A percentile compares a stretch with the other conserved stretches of the same genome.
phyloP scores from a whole-genome alignment of 2,888 invertebrate genomes.

The Macaria liturata region DNA sequence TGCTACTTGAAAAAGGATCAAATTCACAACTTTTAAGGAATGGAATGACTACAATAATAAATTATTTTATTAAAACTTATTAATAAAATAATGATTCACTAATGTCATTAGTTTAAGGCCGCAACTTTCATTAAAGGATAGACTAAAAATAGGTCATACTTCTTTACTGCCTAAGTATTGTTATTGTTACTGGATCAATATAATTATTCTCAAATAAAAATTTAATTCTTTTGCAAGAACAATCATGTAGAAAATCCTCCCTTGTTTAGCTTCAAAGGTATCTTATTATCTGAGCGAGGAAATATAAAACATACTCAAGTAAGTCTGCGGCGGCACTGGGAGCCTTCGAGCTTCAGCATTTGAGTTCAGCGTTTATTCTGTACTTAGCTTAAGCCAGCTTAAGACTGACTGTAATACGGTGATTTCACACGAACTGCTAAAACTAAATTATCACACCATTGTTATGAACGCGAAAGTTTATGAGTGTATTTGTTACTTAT shows the following conservation, averaged over 20 bases:
- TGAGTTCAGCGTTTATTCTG: slow-evolving; percentile 37
- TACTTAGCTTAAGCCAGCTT: slow-evolving; percentile 32
- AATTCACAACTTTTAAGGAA: too few species aligned
- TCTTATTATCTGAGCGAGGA: slow-evolving; percentile 42
- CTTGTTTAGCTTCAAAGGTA: slow-evolving; percentile 43
- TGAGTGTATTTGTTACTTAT: neutral
- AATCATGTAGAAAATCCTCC: slow-evolving; percentile 12
- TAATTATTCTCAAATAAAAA: too few species aligned
- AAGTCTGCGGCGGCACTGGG: slow-evolving; percentile 13
- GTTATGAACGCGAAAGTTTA: neutral
- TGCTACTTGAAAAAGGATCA: too few species aligned
- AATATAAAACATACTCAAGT: slow-evolving; percentile 40
- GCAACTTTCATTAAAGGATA: too few species aligned
- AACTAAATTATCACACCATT: neutral
- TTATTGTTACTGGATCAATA: too few species aligned
- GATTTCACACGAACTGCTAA: neutral
- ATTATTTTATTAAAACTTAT: too few species aligned
- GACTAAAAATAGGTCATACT: too few species aligned
- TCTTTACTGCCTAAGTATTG: too few species aligned
- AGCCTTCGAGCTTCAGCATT: slow-evolving; percentile 33
- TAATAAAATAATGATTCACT: too few species aligned
- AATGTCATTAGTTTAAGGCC: too few species aligned
- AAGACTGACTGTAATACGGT: slow-evolving; percentile 10
- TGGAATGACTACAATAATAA: too few species aligned
- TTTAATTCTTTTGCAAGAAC: too few species aligned